A percentile compares a stretch with the other conserved stretches of the same genome.
These are phyloP conservation scores for Podilymbus podiceps DNA, from an alignment of 2,113 vertebrate genomes.

Conservation along the genomic window DNA sequence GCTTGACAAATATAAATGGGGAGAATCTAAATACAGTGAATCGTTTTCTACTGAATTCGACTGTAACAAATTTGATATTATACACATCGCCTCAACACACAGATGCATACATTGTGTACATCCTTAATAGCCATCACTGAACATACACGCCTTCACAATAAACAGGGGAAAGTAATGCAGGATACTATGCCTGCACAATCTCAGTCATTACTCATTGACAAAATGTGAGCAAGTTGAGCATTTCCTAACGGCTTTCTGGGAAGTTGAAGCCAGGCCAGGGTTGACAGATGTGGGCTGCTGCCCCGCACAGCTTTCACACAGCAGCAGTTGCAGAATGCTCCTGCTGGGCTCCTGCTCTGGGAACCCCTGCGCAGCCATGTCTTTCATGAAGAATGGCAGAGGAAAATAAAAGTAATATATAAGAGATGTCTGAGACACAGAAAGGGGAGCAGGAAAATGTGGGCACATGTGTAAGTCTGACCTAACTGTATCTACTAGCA, in stretches of 20 bases:
- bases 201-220: neutral
- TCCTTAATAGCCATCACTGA: neutral
- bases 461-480: neutral
- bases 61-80: neutral
- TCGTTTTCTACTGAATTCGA: neutral
- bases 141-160: neutral
- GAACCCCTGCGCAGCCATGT: neutral
- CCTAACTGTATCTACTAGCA: neutral
- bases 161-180: neutral
- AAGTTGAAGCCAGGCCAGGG: neutral
- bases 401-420: neutral
- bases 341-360: neutral
- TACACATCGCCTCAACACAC: neutral
- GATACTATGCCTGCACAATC: neutral
- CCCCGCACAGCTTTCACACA: rapidly evolving
- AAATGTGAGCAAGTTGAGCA: neutral
- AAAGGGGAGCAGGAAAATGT: neutral
- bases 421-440: neutral
- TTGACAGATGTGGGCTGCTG: neutral
- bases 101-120: neutral
- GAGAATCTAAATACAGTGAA: neutral
- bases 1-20: neutral
- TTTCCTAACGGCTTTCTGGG: neutral
- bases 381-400: neutral
- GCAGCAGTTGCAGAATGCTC: rapidly evolving